Conservation (phyloP, 2,888 invertebrate genomes). For the Strigamia crassipes region DNA sequence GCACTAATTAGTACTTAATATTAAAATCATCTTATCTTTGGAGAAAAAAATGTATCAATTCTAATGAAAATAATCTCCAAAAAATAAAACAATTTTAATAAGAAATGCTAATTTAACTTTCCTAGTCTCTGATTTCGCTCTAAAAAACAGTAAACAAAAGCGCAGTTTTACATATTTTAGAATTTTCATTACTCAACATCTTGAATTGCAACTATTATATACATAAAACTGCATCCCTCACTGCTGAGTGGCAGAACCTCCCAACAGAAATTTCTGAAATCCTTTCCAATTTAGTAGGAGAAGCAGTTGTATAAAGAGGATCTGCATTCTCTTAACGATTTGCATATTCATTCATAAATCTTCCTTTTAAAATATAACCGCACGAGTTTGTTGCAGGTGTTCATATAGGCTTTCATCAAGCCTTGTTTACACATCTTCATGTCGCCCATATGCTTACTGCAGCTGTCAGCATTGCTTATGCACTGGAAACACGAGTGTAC, state of each 20-base stretch:
- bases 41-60: neutral
- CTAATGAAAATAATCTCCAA: too few relatives aligned
- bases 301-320: constrained; percentile 4
- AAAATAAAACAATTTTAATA: too few relatives aligned
- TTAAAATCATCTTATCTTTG: neutral
- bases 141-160: too few relatives aligned
- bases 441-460: neutral
- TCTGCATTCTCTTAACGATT: constrained; percentile 29
- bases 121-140: too few relatives aligned
- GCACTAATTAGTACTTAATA: neutral
- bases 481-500: constrained; percentile 19
- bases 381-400: constrained; percentile 19
- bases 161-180: too few relatives aligned
- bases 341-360: constrained; percentile 1
- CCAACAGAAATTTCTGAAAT: neutral
- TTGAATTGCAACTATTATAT: too few relatives aligned
- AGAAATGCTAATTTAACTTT: too few relatives aligned
- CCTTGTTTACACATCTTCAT: constrained; percentile 19
- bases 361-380: constrained; percentile 6
- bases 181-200: too few relatives aligned
- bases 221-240: neutral
- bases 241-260: neutral
- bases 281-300: neutral
- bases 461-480: constrained; percentile 18
- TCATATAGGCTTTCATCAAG: neutral